Conservation (phyloP, 1,140 invertebrate species). For the Babylonia areolata region DNA sequence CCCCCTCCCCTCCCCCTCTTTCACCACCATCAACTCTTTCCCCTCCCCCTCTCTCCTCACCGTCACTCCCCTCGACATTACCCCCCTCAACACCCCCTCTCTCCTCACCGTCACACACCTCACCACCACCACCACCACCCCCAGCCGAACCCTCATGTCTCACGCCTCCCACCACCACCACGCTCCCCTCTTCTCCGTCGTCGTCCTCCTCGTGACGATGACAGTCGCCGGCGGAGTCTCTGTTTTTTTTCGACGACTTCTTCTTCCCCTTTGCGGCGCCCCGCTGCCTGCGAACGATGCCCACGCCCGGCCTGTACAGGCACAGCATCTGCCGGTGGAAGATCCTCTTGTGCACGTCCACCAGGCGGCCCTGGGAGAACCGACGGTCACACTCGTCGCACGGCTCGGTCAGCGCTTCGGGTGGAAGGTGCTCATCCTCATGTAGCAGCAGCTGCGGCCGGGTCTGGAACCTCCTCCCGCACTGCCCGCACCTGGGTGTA, state of each 20-base stretch:
- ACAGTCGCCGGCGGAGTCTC: no score
- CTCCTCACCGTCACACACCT: no score
- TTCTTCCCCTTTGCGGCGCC: no score
- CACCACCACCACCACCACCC: no score
- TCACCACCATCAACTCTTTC: no score
- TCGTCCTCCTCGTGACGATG: no score
- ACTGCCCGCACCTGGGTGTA: slow-evolving; percentile 12
- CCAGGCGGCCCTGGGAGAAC: neutral
- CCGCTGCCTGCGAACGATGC: neutral
- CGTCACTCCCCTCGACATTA: neutral
- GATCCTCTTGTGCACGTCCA: neutral
- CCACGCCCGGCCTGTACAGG: slow-evolving; percentile 12
- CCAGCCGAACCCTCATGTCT: no score
- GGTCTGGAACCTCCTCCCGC: neutral
- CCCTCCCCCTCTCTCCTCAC: neutral
- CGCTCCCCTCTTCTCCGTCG: no score
- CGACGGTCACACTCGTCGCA: slow-evolving; percentile 22
- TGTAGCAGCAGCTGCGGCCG: neutral
- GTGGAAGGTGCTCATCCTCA: neutral
- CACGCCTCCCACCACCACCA: no score
- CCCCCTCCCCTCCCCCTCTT: neutral
- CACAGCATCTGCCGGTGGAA: neutral
- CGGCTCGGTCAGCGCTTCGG: neutral
- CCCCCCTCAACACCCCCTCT: neutral
- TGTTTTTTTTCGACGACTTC: no score